These are phyloP conservation scores for Dendrophyllia cribrosa DNA, from an alignment of 64 coral and sea anemone species.

Conservation along the genomic window DNA sequence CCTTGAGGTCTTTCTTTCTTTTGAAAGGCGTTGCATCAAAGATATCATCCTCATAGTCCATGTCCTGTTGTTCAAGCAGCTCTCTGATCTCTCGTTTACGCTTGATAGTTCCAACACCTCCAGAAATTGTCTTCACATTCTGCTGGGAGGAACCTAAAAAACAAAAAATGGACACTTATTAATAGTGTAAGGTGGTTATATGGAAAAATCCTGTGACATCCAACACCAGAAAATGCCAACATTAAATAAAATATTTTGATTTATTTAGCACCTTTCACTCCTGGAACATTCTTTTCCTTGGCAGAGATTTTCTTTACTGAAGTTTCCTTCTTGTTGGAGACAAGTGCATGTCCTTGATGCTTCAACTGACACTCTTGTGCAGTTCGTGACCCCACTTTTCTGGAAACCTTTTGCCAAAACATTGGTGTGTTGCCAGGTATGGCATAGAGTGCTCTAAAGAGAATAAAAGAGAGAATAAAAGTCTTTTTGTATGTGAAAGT, in stretches of 20 bases:
- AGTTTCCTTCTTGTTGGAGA: constrained; percentile 26
- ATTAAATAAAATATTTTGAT: background rate
- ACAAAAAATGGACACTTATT: background rate
- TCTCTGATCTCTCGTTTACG: constrained; percentile 86
- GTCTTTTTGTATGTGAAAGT: background rate
- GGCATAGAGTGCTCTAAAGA: constrained; percentile 53
- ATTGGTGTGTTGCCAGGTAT: constrained; percentile 61
- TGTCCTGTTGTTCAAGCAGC: constrained; percentile 85
- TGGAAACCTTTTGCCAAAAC: constrained; percentile 85
- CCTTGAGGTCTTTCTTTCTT: constrained; percentile 77
- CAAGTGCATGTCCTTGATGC: constrained; percentile 62
- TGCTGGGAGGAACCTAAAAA: constrained; percentile 28
- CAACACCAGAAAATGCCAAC: background rate
- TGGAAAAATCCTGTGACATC: background rate
- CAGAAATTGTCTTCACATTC: constrained; percentile 62
- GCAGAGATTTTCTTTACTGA: constrained; percentile 1
- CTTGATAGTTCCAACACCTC: constrained; percentile 86
- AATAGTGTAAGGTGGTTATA: background rate
- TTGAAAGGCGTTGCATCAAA: constrained; percentile 97
- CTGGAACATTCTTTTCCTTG: constrained; percentile 43
- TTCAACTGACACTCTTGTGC: constrained; percentile 81
- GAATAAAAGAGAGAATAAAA: background rate
- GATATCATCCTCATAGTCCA: constrained; percentile 91
- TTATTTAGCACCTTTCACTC: background rate
- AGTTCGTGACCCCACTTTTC: constrained; percentile 73